phyloP scores from a whole-genome alignment of 2,113 vertebrate species.

The Calyptomena viridis region DNA sequence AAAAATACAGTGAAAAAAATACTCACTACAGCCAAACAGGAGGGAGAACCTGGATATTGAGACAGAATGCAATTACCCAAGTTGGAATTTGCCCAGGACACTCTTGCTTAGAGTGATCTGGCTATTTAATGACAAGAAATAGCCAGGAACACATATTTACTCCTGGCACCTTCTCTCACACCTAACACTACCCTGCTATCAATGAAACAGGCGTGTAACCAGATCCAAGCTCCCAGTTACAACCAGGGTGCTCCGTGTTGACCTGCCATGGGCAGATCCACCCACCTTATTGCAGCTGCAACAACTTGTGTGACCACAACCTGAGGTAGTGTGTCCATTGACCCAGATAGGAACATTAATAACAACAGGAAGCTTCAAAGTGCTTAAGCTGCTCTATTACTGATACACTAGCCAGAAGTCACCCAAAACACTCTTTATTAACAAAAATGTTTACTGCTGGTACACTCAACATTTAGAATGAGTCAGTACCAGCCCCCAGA shows the following conservation, averaged over 20 bases:
- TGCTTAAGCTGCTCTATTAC: neutral
- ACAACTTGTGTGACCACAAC: neutral
- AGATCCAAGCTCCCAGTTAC: neutral
- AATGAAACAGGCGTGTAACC: neutral
- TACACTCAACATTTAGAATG: neutral
- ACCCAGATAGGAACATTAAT: neutral
- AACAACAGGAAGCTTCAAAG: constrained; percentile 37
- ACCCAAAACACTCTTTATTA: constrained; percentile 3
- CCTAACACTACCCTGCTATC: neutral
- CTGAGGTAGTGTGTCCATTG: neutral
- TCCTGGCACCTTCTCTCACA: neutral
- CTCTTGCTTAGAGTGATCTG: neutral
- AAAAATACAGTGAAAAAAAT: constrained; percentile 14
- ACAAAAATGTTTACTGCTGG: constrained; percentile 10
- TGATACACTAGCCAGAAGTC: neutral
- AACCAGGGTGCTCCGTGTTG: neutral
- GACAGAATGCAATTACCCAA: constrained; percentile 27
- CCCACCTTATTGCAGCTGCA: neutral
- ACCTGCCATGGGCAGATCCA: constrained; percentile 1
- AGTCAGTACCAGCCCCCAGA: neutral
- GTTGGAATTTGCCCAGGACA: constrained; percentile 28
- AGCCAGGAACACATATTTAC: neutral
- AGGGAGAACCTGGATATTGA: constrained; percentile 5
- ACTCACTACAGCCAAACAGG: neutral
- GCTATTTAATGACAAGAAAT: constrained; percentile 33